Evolutionary conservation across 2,797 vertebrate species (phyloP).

Genomic region (Discoglossus pictus): DNA sequence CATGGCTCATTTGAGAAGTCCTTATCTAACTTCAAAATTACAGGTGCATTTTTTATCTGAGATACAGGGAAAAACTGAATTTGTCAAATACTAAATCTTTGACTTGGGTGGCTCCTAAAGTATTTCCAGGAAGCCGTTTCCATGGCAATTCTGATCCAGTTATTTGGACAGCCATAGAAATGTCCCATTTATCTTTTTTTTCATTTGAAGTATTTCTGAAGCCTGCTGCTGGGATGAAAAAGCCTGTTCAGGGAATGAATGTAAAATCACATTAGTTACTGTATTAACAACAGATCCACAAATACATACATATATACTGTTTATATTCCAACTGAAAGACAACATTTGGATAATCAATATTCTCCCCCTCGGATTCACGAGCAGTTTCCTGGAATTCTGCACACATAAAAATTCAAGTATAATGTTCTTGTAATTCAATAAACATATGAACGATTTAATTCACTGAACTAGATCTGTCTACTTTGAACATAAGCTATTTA

Average conservation of each 20-base stretch:
- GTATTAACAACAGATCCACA: constrained; percentile 18
- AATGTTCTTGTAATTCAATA: too few relatives aligned
- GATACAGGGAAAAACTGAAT: constrained; percentile 29
- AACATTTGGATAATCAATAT: too few relatives aligned
- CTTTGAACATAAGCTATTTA: too few relatives aligned
- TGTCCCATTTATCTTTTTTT: constrained; percentile 51
- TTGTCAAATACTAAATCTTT: constrained; percentile 47
- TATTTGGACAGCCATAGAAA: constrained; percentile 47
- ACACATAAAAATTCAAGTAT: too few relatives aligned
- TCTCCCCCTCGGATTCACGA: too few relatives aligned
- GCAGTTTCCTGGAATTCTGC: too few relatives aligned
- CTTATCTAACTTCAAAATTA: constrained; percentile 28
- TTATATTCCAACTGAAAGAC: too few relatives aligned
- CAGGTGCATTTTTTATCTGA: constrained; percentile 14
- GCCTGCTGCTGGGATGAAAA: constrained; percentile 24
- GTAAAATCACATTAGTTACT: constrained; percentile 12
- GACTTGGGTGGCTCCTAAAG: constrained; percentile 47
- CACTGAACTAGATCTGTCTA: too few relatives aligned
- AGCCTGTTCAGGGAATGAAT: constrained; percentile 9
- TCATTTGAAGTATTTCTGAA: constrained; percentile 47
- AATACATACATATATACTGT: constrained; percentile 10
- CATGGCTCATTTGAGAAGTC: constrained; percentile 27
- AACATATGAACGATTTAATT: too few relatives aligned
- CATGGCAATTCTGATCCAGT: constrained; percentile 27
- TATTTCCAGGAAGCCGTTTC: constrained; percentile 29